phyloP scores from a whole-genome alignment of 1,140 invertebrate genomes.

The Pachyrhynchus sulphureomaculatus region DNA sequence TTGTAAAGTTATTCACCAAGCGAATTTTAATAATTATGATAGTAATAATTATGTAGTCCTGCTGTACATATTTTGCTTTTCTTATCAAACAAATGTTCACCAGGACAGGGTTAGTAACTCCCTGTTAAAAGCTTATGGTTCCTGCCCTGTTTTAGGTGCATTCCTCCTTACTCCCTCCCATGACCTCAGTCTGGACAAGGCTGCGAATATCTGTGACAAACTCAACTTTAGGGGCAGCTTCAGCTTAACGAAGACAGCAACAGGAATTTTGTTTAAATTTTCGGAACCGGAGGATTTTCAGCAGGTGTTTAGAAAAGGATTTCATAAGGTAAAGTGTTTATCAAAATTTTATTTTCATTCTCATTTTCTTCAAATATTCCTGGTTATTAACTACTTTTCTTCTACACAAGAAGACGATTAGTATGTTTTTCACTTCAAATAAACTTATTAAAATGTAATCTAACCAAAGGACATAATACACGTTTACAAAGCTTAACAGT shows the following conservation, averaged over 20 bases:
- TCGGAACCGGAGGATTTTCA: conserved; percentile 81
- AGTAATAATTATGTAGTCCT: too few species aligned
- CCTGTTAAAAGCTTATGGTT: conserved; percentile 22
- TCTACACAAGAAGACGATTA: too few species aligned
- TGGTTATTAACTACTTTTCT: too few species aligned
- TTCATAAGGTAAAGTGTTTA: conserved; percentile 70
- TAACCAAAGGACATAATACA: too few species aligned
- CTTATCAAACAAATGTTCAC: not conserved
- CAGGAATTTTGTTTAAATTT: conserved; percentile 85
- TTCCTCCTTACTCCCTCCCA: conserved; percentile 81
- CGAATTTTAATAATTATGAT: too few species aligned
- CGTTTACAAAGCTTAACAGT: too few species aligned
- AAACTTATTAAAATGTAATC: too few species aligned
- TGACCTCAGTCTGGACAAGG: conserved; percentile 79
- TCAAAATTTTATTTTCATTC: too few species aligned
- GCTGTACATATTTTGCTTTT: not conserved
- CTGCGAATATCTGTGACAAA: conserved; percentile 81
- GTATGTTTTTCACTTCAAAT: too few species aligned
- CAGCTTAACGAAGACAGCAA: conserved; percentile 81
- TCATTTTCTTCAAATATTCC: too few species aligned
- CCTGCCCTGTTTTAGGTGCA: conserved; percentile 56
- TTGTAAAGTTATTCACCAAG: too few species aligned
- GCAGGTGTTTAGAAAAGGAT: conserved; percentile 81
- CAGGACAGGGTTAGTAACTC: conserved; percentile 7
- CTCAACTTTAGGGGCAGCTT: conserved; percentile 83